phyloP scores from a whole-genome alignment of 1,140 invertebrate genomes.

The Cataglyphis hispanica region DNA sequence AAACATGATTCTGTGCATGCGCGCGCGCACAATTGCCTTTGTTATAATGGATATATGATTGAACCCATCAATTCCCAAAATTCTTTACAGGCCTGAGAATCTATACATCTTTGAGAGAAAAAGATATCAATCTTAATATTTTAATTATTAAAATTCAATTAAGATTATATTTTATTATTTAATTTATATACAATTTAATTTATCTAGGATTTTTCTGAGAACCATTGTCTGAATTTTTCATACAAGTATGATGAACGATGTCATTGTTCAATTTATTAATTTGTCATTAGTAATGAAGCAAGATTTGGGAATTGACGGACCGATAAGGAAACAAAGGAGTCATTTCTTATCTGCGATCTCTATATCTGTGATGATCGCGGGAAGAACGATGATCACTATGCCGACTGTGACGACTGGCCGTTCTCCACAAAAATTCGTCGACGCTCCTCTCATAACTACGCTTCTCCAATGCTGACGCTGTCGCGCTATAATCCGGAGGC shows the following conservation, averaged over 20 bases:
- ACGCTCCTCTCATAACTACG: slow-evolving; percentile 95
- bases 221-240: neutral
- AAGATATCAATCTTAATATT: neutral
- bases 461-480: slow-evolving; percentile 89
- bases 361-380: slow-evolving; percentile 84
- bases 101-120: neutral
- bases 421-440: slow-evolving; percentile 96
- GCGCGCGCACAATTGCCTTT: slow-evolving; percentile 10
- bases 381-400: slow-evolving; percentile 84
- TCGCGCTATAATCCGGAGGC: slow-evolving; percentile 87
- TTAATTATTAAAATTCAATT: neutral
- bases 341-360: slow-evolving; percentile 82
- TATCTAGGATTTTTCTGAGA: neutral
- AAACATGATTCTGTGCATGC: slow-evolving; percentile 22
- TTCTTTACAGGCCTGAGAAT: neutral
- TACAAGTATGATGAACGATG: neutral
- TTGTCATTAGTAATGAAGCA: neutral
- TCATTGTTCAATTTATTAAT: neutral
- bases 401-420: slow-evolving; percentile 84
- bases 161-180: slow-evolving; percentile 9
- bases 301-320: slow-evolving; percentile 15
- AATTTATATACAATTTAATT: slow-evolving; percentile 25
- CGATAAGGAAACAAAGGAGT: neutral
- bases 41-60: slow-evolving; percentile 18
- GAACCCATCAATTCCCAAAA: slow-evolving; percentile 35